Evolutionary conservation across 2,888 invertebrate genomes (phyloP).

Genomic region (Epiblema foenella): DNA sequence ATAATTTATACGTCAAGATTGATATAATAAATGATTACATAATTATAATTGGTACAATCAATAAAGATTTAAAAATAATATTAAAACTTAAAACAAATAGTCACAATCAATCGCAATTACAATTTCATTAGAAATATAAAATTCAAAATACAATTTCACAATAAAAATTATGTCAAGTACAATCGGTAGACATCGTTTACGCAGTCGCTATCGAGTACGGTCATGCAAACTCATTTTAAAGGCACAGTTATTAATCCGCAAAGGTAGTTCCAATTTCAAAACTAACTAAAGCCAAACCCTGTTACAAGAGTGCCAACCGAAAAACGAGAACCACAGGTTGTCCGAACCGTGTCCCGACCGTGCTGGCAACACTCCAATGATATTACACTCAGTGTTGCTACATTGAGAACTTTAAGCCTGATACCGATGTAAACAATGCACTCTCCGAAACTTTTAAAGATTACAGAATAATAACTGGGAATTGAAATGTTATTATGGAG

Average conservation of each 20-base stretch:
- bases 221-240: no score
- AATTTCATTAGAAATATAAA: no score
- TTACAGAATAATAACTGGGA: slow-evolving; percentile 6
- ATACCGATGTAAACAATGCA: slow-evolving; percentile 25
- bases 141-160: no score
- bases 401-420: slow-evolving; percentile 44
- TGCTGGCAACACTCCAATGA: slow-evolving; percentile 47
- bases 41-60: no score
- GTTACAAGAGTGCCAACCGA: slow-evolving; percentile 3
- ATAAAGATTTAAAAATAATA: no score
- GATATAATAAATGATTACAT: no score
- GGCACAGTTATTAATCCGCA: slow-evolving; percentile 1
- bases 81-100: no score
- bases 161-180: no score
- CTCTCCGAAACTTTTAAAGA: slow-evolving; percentile 24
- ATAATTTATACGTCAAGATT: no score
- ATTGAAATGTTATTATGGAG: slow-evolving; percentile 2
- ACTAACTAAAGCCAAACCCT: background rate
- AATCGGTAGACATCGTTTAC: no score
- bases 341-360: slow-evolving; percentile 1
- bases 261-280: slow-evolving; percentile 5
- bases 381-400: slow-evolving; percentile 43
- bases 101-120: no score
- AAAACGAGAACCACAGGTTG: slow-evolving; percentile 30
- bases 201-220: no score